A percentile compares a stretch with the other conserved stretches of the same genome.
These are phyloP conservation scores for Hyla sarda DNA, from an alignment of 2,113 vertebrate species.

Conservation along the genomic window DNA sequence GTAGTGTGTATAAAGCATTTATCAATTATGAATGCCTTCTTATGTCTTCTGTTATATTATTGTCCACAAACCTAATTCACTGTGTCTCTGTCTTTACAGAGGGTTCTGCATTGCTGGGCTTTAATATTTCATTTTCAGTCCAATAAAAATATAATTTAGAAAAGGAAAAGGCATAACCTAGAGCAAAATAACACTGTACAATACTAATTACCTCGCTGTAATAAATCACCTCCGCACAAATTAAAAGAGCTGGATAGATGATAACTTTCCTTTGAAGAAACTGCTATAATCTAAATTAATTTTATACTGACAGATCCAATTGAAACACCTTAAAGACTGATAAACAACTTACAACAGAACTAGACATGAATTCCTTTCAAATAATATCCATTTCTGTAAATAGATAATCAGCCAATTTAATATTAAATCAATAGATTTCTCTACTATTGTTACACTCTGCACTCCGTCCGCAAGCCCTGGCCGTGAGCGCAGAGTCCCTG, in stretches of 20 bases:
- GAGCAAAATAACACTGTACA: constrained; percentile 55
- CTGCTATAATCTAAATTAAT: constrained; percentile 53
- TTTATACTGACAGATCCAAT: constrained; percentile 28
- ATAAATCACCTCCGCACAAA: constrained; percentile 52
- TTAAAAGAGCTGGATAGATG: constrained; percentile 50
- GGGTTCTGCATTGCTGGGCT: not conserved
- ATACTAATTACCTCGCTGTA: constrained; percentile 46
- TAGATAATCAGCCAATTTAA: constrained; percentile 36
- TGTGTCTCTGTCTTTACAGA: constrained; percentile 19
- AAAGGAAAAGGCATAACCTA: constrained; percentile 52
- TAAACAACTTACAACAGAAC: constrained; percentile 38
- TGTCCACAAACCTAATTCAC: constrained; percentile 39
- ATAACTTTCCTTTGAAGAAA: constrained; percentile 36
- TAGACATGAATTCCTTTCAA: constrained; percentile 34
- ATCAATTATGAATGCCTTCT: constrained; percentile 44
- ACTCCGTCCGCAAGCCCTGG: no score
- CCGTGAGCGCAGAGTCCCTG: no score
- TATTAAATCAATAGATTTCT: constrained; percentile 42
- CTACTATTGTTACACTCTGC: no score
- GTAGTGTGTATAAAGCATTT: constrained; percentile 35
- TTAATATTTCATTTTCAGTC: constrained; percentile 54
- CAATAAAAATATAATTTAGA: constrained; percentile 53
- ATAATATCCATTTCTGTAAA: constrained; percentile 34
- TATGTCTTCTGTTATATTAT: constrained; percentile 43
- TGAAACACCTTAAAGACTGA: constrained; percentile 39